Percentiles rank a stretch among this genome's conserved stretches.
phyloP scores from a whole-genome alignment of 2,113 vertebrate genomes.

The Heliornis fulica region DNA sequence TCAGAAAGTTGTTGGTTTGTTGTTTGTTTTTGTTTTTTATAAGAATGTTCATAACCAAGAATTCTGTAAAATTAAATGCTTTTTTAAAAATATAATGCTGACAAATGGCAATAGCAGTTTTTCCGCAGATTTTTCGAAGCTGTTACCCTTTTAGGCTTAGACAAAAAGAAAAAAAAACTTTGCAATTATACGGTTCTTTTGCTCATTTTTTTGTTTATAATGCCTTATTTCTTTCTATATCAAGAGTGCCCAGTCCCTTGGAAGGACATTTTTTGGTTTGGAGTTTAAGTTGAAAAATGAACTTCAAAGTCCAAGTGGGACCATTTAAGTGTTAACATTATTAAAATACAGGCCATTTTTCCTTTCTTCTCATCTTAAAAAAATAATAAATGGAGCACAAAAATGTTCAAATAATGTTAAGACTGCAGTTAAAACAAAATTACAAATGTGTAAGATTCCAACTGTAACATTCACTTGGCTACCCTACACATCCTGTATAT shows the following conservation, averaged over 20 bases:
- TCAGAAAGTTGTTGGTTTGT: background rate
- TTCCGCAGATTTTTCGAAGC: background rate
- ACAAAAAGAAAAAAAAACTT: background rate
- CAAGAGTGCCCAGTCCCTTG: background rate
- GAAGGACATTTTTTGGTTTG: conserved; percentile 45
- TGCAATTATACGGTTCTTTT: background rate
- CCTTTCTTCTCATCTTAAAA: conserved; percentile 27
- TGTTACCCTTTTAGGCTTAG: background rate
- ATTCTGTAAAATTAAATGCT: background rate
- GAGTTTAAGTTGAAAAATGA: conserved; percentile 32
- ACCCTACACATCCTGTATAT: background rate
- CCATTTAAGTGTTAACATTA: conserved; percentile 33
- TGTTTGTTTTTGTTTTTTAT: background rate
- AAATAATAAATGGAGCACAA: background rate
- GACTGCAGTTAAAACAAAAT: conserved; percentile 24
- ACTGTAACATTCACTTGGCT: conserved; percentile 52
- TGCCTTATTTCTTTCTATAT: background rate
- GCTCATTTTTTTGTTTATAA: background rate
- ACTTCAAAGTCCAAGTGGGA: conserved; percentile 41
- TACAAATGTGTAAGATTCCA: background rate
- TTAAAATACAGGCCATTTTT: conserved; percentile 15
- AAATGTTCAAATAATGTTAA: conserved; percentile 31
- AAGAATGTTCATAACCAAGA: background rate
- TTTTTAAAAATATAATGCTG: background rate
- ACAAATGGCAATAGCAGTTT: background rate